These are phyloP conservation scores for Microcebus jonahi DNA, from an alignment of 2,113 vertebrate species.

Conservation along the genomic window DNA sequence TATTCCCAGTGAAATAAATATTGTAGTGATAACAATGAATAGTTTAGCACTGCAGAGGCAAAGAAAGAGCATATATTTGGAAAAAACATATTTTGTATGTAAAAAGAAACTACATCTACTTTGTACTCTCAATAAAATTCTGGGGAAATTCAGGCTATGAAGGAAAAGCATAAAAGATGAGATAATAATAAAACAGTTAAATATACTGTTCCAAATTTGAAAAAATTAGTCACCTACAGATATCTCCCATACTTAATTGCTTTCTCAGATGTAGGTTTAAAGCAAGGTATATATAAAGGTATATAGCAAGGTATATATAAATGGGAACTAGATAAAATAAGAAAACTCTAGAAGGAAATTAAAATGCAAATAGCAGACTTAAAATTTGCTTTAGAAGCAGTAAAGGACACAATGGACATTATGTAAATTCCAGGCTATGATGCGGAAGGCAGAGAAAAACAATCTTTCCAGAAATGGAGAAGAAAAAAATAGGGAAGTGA, in stretches of 20 bases:
- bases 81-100: not conserved
- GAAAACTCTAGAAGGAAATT: not conserved
- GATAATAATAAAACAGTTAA: not conserved
- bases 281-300: not conserved
- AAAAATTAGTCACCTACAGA: not conserved
- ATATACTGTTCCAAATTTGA: not conserved
- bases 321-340: not conserved
- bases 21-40: not conserved
- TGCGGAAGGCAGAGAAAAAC: not conserved
- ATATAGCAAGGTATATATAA: not conserved
- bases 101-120: not conserved
- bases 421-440: not conserved
- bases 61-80: not conserved
- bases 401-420: not conserved
- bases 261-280: not conserved
- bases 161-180: not conserved
- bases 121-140: not conserved
- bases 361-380: not conserved
- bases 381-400: not conserved
- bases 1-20: constrained; percentile 11
- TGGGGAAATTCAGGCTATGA: not conserved
- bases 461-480: not conserved
- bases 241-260: not conserved
- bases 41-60: not conserved
- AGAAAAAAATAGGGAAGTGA: not conserved